Conservation (phyloP, 2,113 vertebrate species). For the Eulemur rufifrons region DNA sequence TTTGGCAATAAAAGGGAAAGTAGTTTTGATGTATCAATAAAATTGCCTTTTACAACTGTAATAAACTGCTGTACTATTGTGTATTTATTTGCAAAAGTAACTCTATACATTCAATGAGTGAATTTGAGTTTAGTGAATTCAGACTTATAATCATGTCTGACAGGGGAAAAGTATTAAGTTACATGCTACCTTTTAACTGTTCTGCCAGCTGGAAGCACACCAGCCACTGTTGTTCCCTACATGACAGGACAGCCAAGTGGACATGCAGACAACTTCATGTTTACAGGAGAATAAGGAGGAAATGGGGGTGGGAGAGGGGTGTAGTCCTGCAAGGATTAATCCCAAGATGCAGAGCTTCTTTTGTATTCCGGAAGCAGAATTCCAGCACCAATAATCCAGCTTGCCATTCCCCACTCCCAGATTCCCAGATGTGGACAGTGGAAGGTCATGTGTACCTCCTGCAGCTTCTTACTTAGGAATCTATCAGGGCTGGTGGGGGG, state of each 20-base stretch:
- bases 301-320: neutral
- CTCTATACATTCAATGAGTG: constrained; percentile 46
- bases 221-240: constrained; percentile 73
- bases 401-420: neutral
- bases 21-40: neutral
- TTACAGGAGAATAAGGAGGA: neutral
- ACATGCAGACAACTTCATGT: constrained; percentile 67
- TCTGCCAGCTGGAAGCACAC: constrained; percentile 77
- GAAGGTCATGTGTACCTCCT: neutral
- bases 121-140: constrained; percentile 59
- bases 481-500: neutral
- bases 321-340: neutral
- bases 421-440: neutral
- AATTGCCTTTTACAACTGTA: neutral
- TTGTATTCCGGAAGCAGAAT: neutral
- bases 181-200: constrained; percentile 68
- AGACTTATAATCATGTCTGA: constrained; percentile 68
- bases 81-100: constrained; percentile 49
- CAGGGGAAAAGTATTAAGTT: constrained; percentile 53
- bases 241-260: constrained; percentile 64
- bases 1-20: neutral
- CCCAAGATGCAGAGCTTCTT: neutral
- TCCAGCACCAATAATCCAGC: neutral
- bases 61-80: neutral
- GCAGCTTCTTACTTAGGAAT: neutral